Evolutionary conservation across 2,797 vertebrate species (phyloP).

Genomic region (Tolypeutes matacus): DNA sequence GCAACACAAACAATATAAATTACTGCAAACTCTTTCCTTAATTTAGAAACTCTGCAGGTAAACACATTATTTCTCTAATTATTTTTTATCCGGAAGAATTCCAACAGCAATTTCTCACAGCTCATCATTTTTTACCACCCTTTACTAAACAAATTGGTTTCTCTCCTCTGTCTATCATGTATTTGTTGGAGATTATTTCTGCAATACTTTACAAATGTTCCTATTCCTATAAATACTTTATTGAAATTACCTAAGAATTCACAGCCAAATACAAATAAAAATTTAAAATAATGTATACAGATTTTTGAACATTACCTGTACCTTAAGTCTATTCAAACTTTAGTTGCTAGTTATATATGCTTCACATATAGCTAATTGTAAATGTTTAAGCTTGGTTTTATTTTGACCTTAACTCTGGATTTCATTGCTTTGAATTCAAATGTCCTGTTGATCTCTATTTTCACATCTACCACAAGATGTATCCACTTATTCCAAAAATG

Average conservation of each 20-base stretch:
- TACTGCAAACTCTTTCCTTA: background rate
- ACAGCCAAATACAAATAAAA: background rate
- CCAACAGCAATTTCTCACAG: background rate
- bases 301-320: background rate
- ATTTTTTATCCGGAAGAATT: background rate
- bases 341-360: background rate
- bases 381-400: background rate
- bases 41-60: background rate
- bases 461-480: background rate
- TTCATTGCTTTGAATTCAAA: background rate
- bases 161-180: background rate
- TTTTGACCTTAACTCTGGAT: background rate
- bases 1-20: background rate
- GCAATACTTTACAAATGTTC: background rate
- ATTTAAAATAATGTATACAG: background rate
- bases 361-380: background rate
- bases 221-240: background rate
- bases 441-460: background rate
- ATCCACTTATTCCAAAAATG: background rate
- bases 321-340: background rate
- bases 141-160: background rate
- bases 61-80: background rate
- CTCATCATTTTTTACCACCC: background rate
- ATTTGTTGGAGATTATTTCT: background rate
- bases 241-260: background rate